These are phyloP conservation scores for Pangasianodon gigas DNA, from an alignment of 2,113 vertebrate species.

Conservation along the genomic window DNA sequence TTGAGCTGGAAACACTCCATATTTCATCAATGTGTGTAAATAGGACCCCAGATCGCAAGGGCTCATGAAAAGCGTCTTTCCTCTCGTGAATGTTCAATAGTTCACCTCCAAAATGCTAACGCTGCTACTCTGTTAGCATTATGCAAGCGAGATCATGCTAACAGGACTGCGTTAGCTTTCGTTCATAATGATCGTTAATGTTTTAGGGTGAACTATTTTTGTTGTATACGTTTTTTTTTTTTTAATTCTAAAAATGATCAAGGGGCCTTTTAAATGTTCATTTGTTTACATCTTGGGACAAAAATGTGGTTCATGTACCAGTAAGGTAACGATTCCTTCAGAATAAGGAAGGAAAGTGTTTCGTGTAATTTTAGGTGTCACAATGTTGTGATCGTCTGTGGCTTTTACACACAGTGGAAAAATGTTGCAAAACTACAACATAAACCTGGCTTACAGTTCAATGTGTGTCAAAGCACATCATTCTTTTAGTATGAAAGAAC, in stretches of 20 bases:
- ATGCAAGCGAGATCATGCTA: constrained; percentile 29
- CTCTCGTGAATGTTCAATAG: constrained; percentile 1
- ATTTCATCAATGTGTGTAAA: neutral
- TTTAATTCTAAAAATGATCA: neutral
- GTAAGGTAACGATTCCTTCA: neutral
- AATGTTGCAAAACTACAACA: neutral
- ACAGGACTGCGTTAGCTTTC: neutral
- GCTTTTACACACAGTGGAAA: neutral
- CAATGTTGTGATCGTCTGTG: neutral
- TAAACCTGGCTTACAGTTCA: neutral
- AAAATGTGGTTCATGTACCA: neutral
- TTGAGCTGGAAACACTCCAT: constrained; percentile 18
- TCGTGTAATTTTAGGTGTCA: neutral
- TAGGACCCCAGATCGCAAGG: neutral
- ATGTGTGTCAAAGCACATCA: constrained; percentile 14
- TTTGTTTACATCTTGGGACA: neutral
- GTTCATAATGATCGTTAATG: neutral
- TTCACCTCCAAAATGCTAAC: neutral
- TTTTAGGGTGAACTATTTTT: neutral
- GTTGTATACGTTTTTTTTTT: neutral
- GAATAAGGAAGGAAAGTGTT: neutral
- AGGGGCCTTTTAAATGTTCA: constrained; percentile 43
- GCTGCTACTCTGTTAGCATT: constrained; percentile 7
- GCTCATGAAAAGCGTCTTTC: constrained; percentile 4
- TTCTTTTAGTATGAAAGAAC: neutral